These are phyloP conservation scores for Macrophya alboannulata DNA, from an alignment of 2,888 invertebrate species.

Conservation along the genomic window DNA sequence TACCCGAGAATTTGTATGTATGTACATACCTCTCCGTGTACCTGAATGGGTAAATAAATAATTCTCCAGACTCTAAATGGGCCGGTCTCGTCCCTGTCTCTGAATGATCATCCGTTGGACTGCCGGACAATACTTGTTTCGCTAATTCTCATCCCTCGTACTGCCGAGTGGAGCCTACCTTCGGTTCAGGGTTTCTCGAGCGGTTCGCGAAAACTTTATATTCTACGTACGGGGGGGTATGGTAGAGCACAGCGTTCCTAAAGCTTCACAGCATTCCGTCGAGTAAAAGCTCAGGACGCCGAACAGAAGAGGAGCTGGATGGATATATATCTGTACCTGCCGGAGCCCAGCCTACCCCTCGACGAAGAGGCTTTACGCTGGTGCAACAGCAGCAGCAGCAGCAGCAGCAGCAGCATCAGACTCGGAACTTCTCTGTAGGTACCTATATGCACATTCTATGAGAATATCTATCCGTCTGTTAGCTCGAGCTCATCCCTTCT, in stretches of 20 bases:
- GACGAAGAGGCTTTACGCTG: conserved; percentile 23
- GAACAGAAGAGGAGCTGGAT: conserved; percentile 34
- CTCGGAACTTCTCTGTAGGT: conserved; percentile 22
- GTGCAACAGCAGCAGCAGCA: not conserved
- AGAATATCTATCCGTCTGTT: conserved; percentile 41
- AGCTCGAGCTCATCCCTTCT: conserved; percentile 21
- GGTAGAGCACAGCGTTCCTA: conserved; percentile 1
- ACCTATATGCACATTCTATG: not conserved
- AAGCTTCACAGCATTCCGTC: conserved; percentile 36
- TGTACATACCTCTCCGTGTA: too few species aligned
- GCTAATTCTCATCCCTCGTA: conserved; percentile 21
- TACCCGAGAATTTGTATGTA: too few species aligned
- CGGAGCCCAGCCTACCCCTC: not conserved
- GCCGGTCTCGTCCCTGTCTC: not conserved
- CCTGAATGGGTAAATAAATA: not conserved
- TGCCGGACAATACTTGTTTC: conserved; percentile 28
- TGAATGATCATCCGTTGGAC: not conserved
- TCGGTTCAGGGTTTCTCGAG: conserved; percentile 17
- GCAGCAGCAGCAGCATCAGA: conserved; percentile 21
- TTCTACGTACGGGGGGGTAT: not conserved
- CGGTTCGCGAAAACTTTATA: conserved; percentile 15
- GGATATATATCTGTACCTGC: conserved; percentile 15
- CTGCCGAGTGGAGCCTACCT: not conserved
- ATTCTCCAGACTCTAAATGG: not conserved
- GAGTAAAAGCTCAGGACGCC: not conserved